A percentile compares a stretch with the other conserved stretches of the same genome.
These are phyloP conservation scores for Nixonia krombeini DNA, from an alignment of 1,140 invertebrate species.

Conservation along the genomic window DNA sequence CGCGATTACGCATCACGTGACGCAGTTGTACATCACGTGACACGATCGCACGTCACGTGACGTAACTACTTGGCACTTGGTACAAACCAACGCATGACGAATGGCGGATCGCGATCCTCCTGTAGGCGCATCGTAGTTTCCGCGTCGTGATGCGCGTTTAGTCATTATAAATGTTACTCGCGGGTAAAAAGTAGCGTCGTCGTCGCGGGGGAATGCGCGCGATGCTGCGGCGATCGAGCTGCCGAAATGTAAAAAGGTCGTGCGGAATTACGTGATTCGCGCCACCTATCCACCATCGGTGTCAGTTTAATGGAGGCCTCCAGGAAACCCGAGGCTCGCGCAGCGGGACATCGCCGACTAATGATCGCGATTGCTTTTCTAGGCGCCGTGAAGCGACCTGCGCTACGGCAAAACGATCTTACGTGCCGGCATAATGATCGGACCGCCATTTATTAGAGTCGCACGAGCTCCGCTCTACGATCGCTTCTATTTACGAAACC, in stretches of 20 bases:
- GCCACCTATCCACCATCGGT: slow-evolving; percentile 58
- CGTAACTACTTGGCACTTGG: too few species aligned
- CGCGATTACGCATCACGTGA: too few species aligned
- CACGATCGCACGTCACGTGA: too few species aligned
- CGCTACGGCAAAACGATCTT: slow-evolving; percentile 20
- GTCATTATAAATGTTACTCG: slow-evolving; percentile 19
- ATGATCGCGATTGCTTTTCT: slow-evolving; percentile 56
- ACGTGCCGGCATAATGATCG: slow-evolving; percentile 13
- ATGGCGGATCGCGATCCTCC: too few species aligned
- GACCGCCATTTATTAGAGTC: slow-evolving; percentile 6
- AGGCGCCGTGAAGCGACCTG: slow-evolving; percentile 51
- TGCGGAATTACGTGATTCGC: slow-evolving; percentile 58
- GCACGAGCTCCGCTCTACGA: slow-evolving; percentile 3
- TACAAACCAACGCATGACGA: too few species aligned
- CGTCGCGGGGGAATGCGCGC: slow-evolving; percentile 13
- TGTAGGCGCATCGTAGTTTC: too few species aligned
- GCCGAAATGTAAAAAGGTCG: slow-evolving; percentile 51
- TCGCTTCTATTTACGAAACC: slow-evolving; percentile 20
- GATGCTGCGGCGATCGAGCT: slow-evolving; percentile 33
- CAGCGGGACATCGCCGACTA: slow-evolving; percentile 55
- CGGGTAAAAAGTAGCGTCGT: slow-evolving; percentile 20
- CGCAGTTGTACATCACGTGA: too few species aligned
- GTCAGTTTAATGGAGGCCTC: slow-evolving; percentile 62
- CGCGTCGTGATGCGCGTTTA: slow-evolving; percentile 1
- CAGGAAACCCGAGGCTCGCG: slow-evolving; percentile 51